These are phyloP conservation scores for Isaurus tuberculatus DNA, from an alignment of 92 coral and sea anemone species.

Conservation along the genomic window DNA sequence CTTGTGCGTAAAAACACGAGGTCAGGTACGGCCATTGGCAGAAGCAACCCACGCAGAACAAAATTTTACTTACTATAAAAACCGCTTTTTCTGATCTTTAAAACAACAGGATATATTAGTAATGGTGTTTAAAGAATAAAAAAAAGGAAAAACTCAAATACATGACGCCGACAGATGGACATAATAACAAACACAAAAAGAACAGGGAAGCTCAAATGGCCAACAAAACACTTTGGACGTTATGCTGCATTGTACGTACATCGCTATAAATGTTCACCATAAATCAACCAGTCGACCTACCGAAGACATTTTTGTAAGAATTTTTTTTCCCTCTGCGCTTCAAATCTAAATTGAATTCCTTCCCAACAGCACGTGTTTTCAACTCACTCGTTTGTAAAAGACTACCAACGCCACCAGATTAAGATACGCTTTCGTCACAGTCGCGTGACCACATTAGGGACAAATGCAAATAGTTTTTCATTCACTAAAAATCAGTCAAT, in stretches of 20 bases:
- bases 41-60: background rate
- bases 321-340: background rate
- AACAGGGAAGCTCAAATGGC: background rate
- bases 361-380: constrained; percentile 2
- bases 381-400: background rate
- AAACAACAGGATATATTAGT: background rate
- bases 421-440: constrained; percentile 1
- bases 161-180: background rate
- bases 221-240: background rate
- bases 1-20: too few species aligned
- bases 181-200: background rate
- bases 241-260: background rate
- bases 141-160: background rate
- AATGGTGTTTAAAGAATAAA: background rate
- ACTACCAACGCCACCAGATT: background rate
- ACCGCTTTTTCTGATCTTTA: background rate
- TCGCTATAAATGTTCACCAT: constrained; percentile 1
- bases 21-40: background rate
- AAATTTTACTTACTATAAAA: background rate
- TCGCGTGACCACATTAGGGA: constrained; percentile 1
- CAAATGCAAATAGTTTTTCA: background rate
- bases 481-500: background rate
- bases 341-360: background rate
- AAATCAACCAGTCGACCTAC: background rate
- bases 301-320: constrained; percentile 32